A percentile compares a stretch with the other conserved stretches of the same genome.
These are phyloP conservation scores for Drosophila dives DNA, from an alignment of 2,888 invertebrate species.

Conservation along the genomic window DNA sequence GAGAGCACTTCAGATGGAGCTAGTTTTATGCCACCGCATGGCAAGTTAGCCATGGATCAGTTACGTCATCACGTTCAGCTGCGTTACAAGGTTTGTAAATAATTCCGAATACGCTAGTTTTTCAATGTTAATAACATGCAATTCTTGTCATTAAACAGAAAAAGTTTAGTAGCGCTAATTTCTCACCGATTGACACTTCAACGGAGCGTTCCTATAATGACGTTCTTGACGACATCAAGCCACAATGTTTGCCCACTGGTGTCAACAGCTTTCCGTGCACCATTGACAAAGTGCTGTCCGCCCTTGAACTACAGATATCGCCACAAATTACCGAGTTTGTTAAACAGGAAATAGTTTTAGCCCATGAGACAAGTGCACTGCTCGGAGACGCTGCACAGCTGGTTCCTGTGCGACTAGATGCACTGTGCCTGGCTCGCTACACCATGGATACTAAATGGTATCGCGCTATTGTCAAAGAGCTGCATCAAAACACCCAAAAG, in stretches of 20 bases:
- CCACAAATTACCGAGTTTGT: slow-evolving; percentile 83
- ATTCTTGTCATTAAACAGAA: slow-evolving; percentile 37
- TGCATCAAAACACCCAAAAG: slow-evolving; percentile 84
- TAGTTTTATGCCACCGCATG: slow-evolving; percentile 10
- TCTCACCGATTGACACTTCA: slow-evolving; percentile 80
- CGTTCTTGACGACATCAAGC: slow-evolving; percentile 66
- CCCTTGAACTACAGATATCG: slow-evolving; percentile 76
- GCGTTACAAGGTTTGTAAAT: slow-evolving; percentile 34
- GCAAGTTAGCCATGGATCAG: slow-evolving; percentile 18
- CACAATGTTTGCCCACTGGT: slow-evolving; percentile 70
- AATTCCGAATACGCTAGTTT: not conserved
- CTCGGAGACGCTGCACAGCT: slow-evolving; percentile 85
- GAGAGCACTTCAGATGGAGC: not conserved
- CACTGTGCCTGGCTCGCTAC: slow-evolving; percentile 88
- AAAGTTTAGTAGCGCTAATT: slow-evolving; percentile 52
- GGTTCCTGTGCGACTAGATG: slow-evolving; percentile 80
- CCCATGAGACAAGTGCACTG: slow-evolving; percentile 85
- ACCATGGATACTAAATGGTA: slow-evolving; percentile 89
- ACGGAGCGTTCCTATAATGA: slow-evolving; percentile 75
- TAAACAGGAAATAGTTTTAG: slow-evolving; percentile 85
- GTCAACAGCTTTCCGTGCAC: slow-evolving; percentile 76
- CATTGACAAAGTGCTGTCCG: slow-evolving; percentile 71
- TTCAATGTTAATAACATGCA: not conserved
- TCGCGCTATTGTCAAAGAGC: slow-evolving; percentile 88
- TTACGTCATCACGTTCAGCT: slow-evolving; percentile 37